These are phyloP conservation scores for Copidosoma aretas DNA, from an alignment of 2,888 invertebrate genomes.

Conservation along the genomic window DNA sequence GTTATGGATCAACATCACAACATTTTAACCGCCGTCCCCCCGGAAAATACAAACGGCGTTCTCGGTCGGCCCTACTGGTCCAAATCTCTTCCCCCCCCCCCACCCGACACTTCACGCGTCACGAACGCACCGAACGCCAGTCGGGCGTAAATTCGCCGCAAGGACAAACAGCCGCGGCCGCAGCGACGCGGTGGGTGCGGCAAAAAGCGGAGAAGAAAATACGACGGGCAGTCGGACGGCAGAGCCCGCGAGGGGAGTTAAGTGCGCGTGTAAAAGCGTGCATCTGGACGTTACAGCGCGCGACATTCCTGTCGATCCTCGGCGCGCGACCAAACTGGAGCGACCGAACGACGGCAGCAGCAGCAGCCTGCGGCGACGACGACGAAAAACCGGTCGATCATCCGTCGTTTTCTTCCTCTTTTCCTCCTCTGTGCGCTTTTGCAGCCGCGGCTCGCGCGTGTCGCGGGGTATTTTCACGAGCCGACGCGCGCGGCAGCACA, in stretches of 20 bases:
- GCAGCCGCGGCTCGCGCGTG: not conserved
- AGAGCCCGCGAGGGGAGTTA: not conserved
- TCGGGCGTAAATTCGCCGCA: too few species aligned
- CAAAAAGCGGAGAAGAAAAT: not conserved
- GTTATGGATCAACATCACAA: too few species aligned
- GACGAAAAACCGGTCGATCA: conserved; percentile 16
- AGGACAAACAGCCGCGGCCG: too few species aligned
- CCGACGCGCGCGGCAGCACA: not conserved
- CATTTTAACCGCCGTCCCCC: too few species aligned
- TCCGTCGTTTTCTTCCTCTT: not conserved
- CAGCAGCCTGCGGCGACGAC: not conserved
- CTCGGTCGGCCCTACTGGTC: too few species aligned
- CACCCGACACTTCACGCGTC: too few species aligned
- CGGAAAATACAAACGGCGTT: too few species aligned
- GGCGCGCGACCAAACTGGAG: conserved; percentile 24
- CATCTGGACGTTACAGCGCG: not conserved
- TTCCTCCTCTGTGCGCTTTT: not conserved
- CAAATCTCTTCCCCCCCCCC: too few species aligned
- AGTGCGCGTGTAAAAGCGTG: too few species aligned
- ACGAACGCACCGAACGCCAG: too few species aligned
- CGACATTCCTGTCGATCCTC: conserved; percentile 29
- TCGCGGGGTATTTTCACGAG: conserved; percentile 9
- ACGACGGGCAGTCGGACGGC: too few species aligned
- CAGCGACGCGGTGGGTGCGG: not conserved
- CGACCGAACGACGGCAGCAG: too few species aligned